Percentiles rank a stretch among this genome's conserved stretches.
Evolutionary conservation across 2,113 vertebrate species (phyloP).

Genomic region (Pseudolaguvia tuberculata): DNA sequence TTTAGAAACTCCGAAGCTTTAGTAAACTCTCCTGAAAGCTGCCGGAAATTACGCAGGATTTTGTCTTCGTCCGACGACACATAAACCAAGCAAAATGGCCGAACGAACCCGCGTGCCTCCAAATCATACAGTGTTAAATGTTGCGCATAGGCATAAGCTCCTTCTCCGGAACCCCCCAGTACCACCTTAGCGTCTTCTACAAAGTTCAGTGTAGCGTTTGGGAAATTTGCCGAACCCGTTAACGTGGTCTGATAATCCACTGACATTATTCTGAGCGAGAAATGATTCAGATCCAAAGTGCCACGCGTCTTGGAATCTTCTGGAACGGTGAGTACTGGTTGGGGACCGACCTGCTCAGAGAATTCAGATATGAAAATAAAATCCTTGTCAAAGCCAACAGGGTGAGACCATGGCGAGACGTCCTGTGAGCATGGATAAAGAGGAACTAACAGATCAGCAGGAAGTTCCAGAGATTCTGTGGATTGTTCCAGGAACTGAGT

Average conservation of each 20-base stretch:
- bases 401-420: slow-evolving; percentile 78
- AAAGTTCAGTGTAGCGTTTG: slow-evolving; percentile 84
- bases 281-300: slow-evolving; percentile 91
- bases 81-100: slow-evolving; percentile 95
- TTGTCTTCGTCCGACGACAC: slow-evolving; percentile 87
- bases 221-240: slow-evolving; percentile 68
- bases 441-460: slow-evolving; percentile 83
- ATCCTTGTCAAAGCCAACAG: slow-evolving; percentile 79
- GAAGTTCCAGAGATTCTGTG: slow-evolving; percentile 63
- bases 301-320: slow-evolving; percentile 76
- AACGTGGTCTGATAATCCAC: slow-evolving; percentile 96
- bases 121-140: slow-evolving; percentile 91
- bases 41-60: slow-evolving; percentile 84
- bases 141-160: slow-evolving; percentile 87
- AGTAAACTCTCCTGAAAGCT: slow-evolving; percentile 80
- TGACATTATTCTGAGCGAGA: slow-evolving; percentile 94
- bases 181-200: slow-evolving; percentile 92
- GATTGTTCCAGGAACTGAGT: slow-evolving; percentile 72
- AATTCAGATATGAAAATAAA: slow-evolving; percentile 95
- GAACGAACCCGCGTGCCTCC: slow-evolving; percentile 88
- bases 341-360: slow-evolving; percentile 91
- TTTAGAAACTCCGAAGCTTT: slow-evolving; percentile 89
- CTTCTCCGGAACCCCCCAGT: slow-evolving; percentile 86
- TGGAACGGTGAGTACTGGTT: slow-evolving; percentile 87
- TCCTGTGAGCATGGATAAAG: slow-evolving; percentile 66